phyloP scores from a whole-genome alignment of 2,888 invertebrate genomes.

The Steinernema scapterisci region DNA sequence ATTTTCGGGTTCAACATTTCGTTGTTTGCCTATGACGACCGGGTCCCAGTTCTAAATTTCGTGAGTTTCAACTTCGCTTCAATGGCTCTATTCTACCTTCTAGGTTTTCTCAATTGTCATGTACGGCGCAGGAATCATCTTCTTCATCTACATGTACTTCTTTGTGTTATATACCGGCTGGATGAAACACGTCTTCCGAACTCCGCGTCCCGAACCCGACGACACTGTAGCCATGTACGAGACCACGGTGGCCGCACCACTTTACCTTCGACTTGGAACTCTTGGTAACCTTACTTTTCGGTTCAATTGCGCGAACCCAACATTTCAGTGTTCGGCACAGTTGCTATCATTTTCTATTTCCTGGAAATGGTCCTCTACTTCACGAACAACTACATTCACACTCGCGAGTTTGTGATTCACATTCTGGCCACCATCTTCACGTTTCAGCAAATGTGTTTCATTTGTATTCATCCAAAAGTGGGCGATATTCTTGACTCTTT shows the following conservation, averaged over 20 bases:
- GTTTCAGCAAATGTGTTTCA: conserved; percentile 41
- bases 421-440: conserved; percentile 39
- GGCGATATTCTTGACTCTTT: neutral
- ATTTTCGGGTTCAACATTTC: conserved; percentile 42
- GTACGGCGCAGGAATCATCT: conserved; percentile 41
- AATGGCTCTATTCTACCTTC: neutral
- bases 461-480: conserved; percentile 40
- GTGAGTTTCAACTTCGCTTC: neutral
- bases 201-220: conserved; percentile 36
- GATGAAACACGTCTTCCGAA: neutral
- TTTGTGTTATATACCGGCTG: conserved; percentile 37
- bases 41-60: conserved; percentile 31
- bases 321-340: conserved; percentile 40
- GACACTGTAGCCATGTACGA: conserved; percentile 38
- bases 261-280: conserved; percentile 40
- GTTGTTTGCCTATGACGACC: conserved; percentile 40
- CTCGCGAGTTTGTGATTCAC: conserved; percentile 40
- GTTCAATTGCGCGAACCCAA: too few species aligned
- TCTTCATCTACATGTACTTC: conserved; percentile 39
- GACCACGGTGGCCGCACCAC: conserved; percentile 33
- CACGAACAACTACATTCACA: conserved; percentile 38
- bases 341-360: conserved; percentile 41
- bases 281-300: too few species aligned
- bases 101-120: conserved; percentile 41
- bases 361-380: conserved; percentile 42